phyloP scores from a whole-genome alignment of 1,140 invertebrate species.

The Drosophila triauraria region DNA sequence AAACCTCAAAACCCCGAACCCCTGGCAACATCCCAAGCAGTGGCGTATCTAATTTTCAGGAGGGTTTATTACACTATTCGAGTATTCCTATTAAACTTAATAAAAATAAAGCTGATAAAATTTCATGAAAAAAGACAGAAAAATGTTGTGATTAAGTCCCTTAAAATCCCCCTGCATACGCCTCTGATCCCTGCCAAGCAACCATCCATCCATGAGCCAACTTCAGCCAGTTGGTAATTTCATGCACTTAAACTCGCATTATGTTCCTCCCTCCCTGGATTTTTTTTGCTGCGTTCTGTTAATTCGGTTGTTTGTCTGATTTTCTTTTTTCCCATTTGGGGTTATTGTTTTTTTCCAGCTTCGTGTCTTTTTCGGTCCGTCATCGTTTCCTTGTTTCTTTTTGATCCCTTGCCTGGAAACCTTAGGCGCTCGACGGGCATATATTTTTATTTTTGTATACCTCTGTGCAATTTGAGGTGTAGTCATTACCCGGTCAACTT shows the following conservation, averaged over 20 bases:
- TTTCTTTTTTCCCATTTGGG: conserved; percentile 47
- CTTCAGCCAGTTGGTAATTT: conserved; percentile 69
- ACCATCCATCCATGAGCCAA: conserved; percentile 25
- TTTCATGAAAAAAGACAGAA: neutral
- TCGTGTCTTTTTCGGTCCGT: conserved; percentile 56
- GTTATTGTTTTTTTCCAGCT: conserved; percentile 48
- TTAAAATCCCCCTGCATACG: neutral
- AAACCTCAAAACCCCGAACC: conserved; percentile 8
- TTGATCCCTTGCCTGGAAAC: conserved; percentile 47
- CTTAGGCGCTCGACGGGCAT: conserved; percentile 56
- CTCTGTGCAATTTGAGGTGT: conserved; percentile 69
- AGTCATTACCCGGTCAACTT: conserved; percentile 58
- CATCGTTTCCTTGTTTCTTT: conserved; percentile 67
- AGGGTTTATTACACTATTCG: neutral
- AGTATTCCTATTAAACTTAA: neutral
- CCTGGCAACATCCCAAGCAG: conserved; percentile 18
- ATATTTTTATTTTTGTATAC: conserved; percentile 44
- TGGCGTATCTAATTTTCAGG: neutral
- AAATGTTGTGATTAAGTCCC: neutral
- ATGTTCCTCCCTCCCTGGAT: conserved; percentile 46
- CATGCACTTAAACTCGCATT: conserved; percentile 83
- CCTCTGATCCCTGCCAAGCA: conserved; percentile 27
- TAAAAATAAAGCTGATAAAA: neutral
- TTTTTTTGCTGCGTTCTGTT: conserved; percentile 61
- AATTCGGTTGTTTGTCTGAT: conserved; percentile 78